Evolutionary conservation across 2,797 vertebrate genomes (phyloP).

Genomic region (Parambassis ranga): DNA sequence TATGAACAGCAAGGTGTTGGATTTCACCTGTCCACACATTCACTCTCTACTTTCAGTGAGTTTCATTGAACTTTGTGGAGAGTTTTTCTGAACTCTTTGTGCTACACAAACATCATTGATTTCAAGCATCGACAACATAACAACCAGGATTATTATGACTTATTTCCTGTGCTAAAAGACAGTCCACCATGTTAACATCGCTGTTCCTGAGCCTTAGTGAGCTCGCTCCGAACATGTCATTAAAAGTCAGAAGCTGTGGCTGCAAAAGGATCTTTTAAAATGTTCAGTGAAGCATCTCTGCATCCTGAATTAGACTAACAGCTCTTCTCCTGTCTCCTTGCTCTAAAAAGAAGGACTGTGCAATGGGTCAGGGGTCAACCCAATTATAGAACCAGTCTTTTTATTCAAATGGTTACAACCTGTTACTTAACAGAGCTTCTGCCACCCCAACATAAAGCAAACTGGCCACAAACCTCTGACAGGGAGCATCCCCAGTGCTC

Average conservation of each 20-base stretch:
- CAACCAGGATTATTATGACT: background rate
- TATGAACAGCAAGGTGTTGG: constrained; percentile 11
- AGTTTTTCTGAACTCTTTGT: constrained; percentile 1
- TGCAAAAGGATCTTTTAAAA: background rate
- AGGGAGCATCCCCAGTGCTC: no score
- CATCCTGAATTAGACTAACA: background rate
- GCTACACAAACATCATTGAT: constrained; percentile 1
- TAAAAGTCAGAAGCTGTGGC: background rate
- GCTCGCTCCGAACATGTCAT: no score
- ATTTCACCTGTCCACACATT: constrained; percentile 12
- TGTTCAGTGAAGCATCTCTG: background rate
- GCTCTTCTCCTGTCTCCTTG: background rate
- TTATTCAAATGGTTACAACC: background rate
- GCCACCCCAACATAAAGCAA: background rate
- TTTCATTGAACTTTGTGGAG: constrained; percentile 31
- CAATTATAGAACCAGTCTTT: background rate
- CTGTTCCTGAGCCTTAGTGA: no score
- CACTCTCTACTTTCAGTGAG: background rate
- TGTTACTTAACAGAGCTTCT: background rate
- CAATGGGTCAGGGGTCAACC: background rate
- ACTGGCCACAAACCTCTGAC: background rate
- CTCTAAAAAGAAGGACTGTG: background rate
- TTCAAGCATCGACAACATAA: background rate
- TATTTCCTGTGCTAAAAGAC: background rate
- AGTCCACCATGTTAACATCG: background rate